Base-by-base conservation (phyloP, 1,140 invertebrate species). In the Dufourea novaeangliae region DNA sequence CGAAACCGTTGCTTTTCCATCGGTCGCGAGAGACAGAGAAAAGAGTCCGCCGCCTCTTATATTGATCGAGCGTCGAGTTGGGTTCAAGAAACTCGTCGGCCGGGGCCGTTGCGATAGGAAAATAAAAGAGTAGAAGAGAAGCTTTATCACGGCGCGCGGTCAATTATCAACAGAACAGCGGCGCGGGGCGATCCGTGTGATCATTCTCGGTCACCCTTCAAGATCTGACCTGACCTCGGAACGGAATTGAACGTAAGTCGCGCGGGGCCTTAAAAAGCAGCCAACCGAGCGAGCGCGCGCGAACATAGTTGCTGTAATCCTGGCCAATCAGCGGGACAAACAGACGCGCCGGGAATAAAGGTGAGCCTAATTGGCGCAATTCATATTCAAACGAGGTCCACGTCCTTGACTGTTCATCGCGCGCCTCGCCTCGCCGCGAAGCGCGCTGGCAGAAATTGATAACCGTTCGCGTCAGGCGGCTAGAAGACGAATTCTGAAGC, bases 371-470 rank as follows among this genome's bases (percentile, higher is more conserved):
- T 91, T 87, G 88, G 84, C 80, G 81, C 89, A 90, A 91, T 92
- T 91, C 88, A 89, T 90, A 92, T 91, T 90, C 87, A 91, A 91
- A 92, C 89, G 87, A 90, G 87, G 79, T 88, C 79, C 81, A 76
- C 82, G 88, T 85, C 90, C 90, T 91, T 91, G 89, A 88, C 86
- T 89, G 83, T 62, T 88, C 85, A 87, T 89, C 80, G 71, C 27
- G 61, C 79, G 41, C 59, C 57, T n/a, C n/a, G n/a, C n/a, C n/a
- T n/a, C n/a, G n/a, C n/a, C n/a, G n/a, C n/a, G n/a, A n/a, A n/a
- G 64, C 73, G 82, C 41, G 69, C 10, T 39, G 41, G 29, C 25
- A 83, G 25, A 83, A 88, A 90, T 88, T 88, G 79, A 88, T 72
- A 87, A 81, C 85, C 78, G 66, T 88, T 86, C 79, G 77, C 67